Evolutionary conservation across 2,888 invertebrate species (phyloP).

Genomic region (Notodonta ziczac): DNA sequence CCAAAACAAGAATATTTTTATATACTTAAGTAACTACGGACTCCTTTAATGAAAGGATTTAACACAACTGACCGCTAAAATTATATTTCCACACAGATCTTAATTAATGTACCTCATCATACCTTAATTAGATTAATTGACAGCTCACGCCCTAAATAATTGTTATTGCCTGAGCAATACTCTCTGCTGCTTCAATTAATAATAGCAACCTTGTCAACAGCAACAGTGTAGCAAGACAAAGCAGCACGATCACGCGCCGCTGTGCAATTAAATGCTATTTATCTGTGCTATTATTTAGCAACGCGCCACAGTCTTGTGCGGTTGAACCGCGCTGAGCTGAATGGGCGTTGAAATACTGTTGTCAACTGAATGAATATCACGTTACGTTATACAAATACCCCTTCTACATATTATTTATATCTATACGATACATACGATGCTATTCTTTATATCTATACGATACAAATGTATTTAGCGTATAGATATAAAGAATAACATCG

Average conservation of each 20-base stretch:
- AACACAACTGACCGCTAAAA: no score
- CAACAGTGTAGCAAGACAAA: background rate
- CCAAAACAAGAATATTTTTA: no score
- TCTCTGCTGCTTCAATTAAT: background rate
- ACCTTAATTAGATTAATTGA: no score
- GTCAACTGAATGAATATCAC: background rate
- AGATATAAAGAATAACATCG: no score
- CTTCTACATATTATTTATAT: background rate
- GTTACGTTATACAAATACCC: background rate
- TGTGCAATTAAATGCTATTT: background rate
- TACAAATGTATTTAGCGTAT: no score
- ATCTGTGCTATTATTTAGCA: background rate
- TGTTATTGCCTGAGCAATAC: background rate
- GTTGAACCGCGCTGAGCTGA: background rate
- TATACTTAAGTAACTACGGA: no score
- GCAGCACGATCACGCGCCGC: background rate
- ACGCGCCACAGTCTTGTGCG: slow-evolving; percentile 5
- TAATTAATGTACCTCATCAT: no score
- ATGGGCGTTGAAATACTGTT: background rate
- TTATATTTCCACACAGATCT: no score
- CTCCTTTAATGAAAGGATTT: no score
- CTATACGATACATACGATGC: no score
- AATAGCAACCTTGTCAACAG: background rate
- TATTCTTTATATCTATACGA: no score
- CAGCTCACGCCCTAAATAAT: no score